Conservation (phyloP, 2,797 vertebrate genomes). For the Dallia pectoralis region DNA sequence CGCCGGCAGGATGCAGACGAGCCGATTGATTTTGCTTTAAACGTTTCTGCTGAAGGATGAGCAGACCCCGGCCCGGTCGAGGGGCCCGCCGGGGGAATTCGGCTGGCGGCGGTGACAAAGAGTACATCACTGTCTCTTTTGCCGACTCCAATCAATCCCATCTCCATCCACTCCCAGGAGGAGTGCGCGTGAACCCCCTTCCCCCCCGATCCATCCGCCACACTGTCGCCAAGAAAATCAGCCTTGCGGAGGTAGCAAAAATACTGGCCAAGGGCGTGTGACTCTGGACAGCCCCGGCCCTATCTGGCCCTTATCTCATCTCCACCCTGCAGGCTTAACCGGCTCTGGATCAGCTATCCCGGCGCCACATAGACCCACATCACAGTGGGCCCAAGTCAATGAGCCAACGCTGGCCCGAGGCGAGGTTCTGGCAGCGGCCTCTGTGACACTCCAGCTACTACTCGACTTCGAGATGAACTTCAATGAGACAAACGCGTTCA, state of each 20-base stretch:
- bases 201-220: conserved; percentile 9
- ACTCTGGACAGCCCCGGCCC: not conserved
- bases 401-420: not conserved
- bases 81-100: not conserved
- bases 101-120: conserved; percentile 49
- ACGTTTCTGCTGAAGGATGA: conserved; percentile 26
- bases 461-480: conserved; percentile 2
- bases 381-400: not conserved
- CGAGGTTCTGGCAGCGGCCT: not conserved
- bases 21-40: conserved; percentile 55
- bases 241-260: conserved; percentile 38
- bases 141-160: conserved; percentile 66
- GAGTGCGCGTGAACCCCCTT: conserved; percentile 48
- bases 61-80: not conserved
- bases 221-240: conserved; percentile 52
- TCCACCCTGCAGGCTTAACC: conserved; percentile 27
- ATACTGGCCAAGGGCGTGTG: conserved; percentile 38
- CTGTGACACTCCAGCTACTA: conserved; percentile 4
- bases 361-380: conserved; percentile 39
- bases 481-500: not conserved
- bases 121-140: conserved; percentile 68
- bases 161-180: conserved; percentile 39
- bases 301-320: conserved; percentile 21
- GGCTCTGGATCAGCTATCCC: not conserved
- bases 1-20: conserved; percentile 30